phyloP scores from a whole-genome alignment of 2,113 vertebrate genomes.

The Lagopus muta region DNA sequence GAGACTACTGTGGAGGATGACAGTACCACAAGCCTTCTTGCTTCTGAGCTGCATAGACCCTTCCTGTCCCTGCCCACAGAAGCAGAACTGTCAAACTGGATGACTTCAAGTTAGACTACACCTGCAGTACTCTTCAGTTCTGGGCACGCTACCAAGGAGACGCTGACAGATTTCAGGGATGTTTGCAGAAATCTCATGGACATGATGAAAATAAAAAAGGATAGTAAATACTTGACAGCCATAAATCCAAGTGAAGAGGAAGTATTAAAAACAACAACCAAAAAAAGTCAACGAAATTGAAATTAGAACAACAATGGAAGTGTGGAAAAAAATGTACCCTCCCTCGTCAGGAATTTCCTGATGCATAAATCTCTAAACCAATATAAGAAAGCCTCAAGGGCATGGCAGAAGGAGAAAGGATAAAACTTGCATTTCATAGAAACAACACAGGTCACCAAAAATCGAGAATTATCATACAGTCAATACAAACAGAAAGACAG shows the following conservation, averaged over 20 bases:
- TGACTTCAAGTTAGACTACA: background rate
- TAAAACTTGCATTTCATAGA: background rate
- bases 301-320: constrained; percentile 26
- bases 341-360: constrained; percentile 20
- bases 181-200: constrained; percentile 25
- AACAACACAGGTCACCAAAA: background rate
- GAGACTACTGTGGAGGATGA: background rate
- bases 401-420: constrained; percentile 4
- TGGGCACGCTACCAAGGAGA: background rate
- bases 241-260: constrained; percentile 38
- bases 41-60: background rate
- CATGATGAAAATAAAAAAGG: constrained; percentile 33
- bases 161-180: background rate
- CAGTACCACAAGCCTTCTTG: background rate
- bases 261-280: background rate
- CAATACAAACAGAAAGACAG: background rate
- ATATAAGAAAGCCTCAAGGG: constrained; percentile 18
- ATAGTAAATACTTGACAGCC: constrained; percentile 33
- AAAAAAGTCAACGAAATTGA: constrained; percentile 1
- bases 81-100: background rate
- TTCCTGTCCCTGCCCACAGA: background rate
- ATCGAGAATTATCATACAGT: accelerated
- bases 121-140: background rate
- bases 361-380: background rate
- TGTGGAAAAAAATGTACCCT: constrained; percentile 42